These are phyloP conservation scores for Ormyrus nitidulus DNA, from an alignment of 2,888 invertebrate species.

Conservation along the genomic window DNA sequence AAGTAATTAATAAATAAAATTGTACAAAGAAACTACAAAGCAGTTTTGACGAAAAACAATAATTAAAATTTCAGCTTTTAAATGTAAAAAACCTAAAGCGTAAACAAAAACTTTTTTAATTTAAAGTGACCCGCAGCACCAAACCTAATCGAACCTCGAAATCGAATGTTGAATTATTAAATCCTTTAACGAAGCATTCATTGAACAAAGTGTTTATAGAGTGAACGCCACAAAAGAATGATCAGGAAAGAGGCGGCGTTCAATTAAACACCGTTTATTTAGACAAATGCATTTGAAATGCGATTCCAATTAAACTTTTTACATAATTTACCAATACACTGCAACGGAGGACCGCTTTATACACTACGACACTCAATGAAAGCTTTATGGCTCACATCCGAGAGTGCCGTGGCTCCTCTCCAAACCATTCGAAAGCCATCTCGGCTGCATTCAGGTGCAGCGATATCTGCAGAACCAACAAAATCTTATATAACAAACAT, in stretches of 20 bases:
- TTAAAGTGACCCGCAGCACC: too few relatives aligned
- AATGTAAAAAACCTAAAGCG: too few relatives aligned
- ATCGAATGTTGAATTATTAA: neutral
- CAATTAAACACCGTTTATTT: slow-evolving; percentile 34
- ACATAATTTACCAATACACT: slow-evolving; percentile 35
- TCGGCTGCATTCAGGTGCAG: slow-evolving; percentile 49
- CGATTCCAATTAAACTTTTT: slow-evolving; percentile 47
- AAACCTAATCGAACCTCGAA: too few relatives aligned
- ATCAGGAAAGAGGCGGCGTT: neutral
- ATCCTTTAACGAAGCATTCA: slow-evolving; percentile 7
- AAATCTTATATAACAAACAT: slow-evolving; percentile 47
- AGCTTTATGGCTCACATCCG: slow-evolving; percentile 46
- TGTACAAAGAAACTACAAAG: too few relatives aligned
- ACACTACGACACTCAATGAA: slow-evolving; percentile 25
- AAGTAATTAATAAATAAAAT: too few relatives aligned
- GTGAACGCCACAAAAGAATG: neutral
- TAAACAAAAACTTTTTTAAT: too few relatives aligned
- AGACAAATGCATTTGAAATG: slow-evolving; percentile 20
- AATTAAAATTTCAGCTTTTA: too few relatives aligned
- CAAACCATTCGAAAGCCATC: slow-evolving; percentile 48
- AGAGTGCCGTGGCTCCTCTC: slow-evolving; percentile 49
- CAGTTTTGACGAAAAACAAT: too few relatives aligned
- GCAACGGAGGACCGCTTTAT: neutral
- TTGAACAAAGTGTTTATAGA: slow-evolving; percentile 11
- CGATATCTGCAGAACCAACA: slow-evolving; percentile 25